These are phyloP conservation scores for Odocoileus virginianus DNA, from an alignment of 2,113 vertebrate species.

Conservation along the genomic window DNA sequence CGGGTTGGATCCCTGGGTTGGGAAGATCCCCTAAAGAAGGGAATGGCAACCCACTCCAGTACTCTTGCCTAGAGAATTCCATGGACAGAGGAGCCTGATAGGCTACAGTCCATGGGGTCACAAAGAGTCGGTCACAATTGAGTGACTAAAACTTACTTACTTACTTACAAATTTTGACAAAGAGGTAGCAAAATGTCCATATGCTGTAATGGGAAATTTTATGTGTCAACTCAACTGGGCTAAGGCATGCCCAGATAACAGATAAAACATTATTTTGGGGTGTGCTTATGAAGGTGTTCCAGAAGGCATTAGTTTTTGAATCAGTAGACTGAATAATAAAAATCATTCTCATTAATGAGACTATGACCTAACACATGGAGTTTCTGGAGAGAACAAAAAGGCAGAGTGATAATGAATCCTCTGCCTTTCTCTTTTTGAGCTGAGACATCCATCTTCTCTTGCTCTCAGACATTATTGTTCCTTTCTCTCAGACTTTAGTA, in stretches of 20 bases:
- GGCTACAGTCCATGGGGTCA: not conserved
- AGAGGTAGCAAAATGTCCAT: not conserved
- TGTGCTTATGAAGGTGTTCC: not conserved
- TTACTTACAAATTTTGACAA: not conserved
- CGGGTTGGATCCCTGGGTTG: not conserved
- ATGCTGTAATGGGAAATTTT: not conserved
- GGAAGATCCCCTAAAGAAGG: not conserved
- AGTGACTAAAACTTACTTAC: not conserved
- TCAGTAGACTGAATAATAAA: not conserved
- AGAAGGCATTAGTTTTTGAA: not conserved
- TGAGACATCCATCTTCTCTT: not conserved
- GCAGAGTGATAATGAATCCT: not conserved
- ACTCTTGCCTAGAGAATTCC: not conserved
- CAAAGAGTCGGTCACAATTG: not conserved
- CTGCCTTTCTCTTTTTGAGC: not conserved
- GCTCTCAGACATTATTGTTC: not conserved
- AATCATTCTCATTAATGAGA: not conserved
- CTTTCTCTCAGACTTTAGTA: not conserved
- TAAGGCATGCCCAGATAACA: not conserved
- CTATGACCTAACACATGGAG: not conserved
- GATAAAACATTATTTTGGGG: not conserved
- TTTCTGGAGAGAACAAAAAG: not conserved
- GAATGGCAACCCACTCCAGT: not conserved
- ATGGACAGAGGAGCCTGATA: not conserved
- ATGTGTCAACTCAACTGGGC: not conserved